phyloP scores from a whole-genome alignment of 2,113 vertebrate species.

The Labeo rohita region DNA sequence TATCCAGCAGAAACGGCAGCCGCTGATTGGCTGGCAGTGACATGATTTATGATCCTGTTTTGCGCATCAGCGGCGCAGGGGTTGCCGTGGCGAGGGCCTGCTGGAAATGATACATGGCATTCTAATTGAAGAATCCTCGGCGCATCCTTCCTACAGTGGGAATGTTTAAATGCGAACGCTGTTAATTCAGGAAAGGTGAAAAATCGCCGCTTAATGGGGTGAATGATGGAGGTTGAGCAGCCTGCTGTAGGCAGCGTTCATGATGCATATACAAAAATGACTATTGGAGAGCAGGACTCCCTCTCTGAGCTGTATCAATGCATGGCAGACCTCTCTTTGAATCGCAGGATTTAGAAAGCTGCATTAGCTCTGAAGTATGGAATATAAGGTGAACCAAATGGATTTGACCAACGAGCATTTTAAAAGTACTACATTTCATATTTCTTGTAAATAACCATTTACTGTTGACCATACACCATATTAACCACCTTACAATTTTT shows the following conservation, averaged over 20 bases:
- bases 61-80: slow-evolving; percentile 50
- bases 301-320: slow-evolving; percentile 20
- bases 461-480: neutral
- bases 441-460: neutral
- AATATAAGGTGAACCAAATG: neutral
- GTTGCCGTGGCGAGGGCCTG: slow-evolving; percentile 45
- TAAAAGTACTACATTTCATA: neutral
- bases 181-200: slow-evolving; percentile 56
- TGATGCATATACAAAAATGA: slow-evolving; percentile 45
- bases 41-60: slow-evolving; percentile 58
- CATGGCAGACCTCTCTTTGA: slow-evolving; percentile 24
- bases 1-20: slow-evolving; percentile 48
- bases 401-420: neutral
- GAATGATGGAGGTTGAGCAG: slow-evolving; percentile 47
- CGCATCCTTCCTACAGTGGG: slow-evolving; percentile 50
- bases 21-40: slow-evolving; percentile 57
- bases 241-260: slow-evolving; percentile 37
- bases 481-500: neutral
- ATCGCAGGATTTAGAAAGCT: slow-evolving; percentile 14
- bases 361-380: neutral
- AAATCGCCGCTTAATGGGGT: slow-evolving; percentile 40
- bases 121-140: slow-evolving; percentile 60
- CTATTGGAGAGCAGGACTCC: slow-evolving; percentile 21
- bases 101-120: slow-evolving; percentile 59
- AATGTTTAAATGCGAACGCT: slow-evolving; percentile 59